Percentiles rank a stretch among this genome's conserved stretches.
Evolutionary conservation across 2,113 vertebrate genomes (phyloP).

Genomic region (Hiodon alosoides): DNA sequence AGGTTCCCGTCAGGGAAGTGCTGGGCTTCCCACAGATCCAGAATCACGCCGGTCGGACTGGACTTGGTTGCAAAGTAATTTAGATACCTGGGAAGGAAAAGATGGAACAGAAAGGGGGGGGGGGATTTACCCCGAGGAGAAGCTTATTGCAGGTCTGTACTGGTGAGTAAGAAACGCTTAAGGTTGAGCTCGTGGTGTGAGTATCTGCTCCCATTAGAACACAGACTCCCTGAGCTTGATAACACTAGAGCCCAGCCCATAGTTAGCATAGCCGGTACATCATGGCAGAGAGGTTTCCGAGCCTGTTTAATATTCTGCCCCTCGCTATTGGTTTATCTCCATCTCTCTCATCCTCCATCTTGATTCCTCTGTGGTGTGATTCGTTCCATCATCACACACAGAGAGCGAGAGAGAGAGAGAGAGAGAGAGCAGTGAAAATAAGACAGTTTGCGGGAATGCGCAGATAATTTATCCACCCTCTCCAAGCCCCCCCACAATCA

Average conservation of each 20-base stretch:
- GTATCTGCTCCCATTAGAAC: neutral
- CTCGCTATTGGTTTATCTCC: neutral
- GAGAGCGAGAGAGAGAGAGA: too few relatives aligned
- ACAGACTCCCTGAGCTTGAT: too few relatives aligned
- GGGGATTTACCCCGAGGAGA: neutral
- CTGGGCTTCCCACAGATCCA: conserved; percentile 98
- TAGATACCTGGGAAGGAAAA: conserved; percentile 71
- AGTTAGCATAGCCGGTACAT: neutral
- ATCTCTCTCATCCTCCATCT: neutral
- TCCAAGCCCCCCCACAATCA: conserved; percentile 1
- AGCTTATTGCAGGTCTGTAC: neutral
- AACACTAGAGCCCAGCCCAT: neutral
- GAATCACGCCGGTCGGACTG: conserved; percentile 90
- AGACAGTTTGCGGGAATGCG: too few relatives aligned
- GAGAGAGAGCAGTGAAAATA: too few relatives aligned
- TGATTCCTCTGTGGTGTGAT: too few relatives aligned
- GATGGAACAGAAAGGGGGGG: neutral
- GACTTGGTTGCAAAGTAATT: conserved; percentile 98
- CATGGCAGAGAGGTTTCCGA: neutral
- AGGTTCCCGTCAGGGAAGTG: conserved; percentile 96
- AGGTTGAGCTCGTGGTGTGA: neutral
- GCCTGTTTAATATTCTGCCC: neutral
- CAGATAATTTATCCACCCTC: neutral
- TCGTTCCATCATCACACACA: too few relatives aligned
- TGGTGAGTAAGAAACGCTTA: neutral